phyloP scores from a whole-genome alignment of 1,140 invertebrate species.

The Sitobion miscanthi region DNA sequence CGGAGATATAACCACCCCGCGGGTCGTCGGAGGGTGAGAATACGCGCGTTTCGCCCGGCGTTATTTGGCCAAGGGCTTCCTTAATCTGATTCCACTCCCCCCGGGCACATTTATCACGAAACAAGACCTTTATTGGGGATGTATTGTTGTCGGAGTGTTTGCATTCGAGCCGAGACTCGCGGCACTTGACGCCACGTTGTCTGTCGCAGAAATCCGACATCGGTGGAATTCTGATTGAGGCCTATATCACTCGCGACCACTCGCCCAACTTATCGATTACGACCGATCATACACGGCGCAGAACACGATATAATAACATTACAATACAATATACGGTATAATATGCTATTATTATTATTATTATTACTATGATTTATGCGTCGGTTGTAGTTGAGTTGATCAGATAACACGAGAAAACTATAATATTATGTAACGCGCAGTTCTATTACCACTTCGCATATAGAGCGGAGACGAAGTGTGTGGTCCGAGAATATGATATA shows the following conservation, averaged over 20 bases:
- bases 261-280: not conserved
- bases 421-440: not conserved
- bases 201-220: not conserved
- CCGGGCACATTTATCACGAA: not conserved
- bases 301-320: not conserved
- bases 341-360: not conserved
- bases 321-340: not conserved
- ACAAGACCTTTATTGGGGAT: not conserved
- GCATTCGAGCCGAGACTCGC: no score
- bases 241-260: no score
- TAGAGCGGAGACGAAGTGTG: not conserved
- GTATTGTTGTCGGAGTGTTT: not conserved
- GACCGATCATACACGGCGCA: no score
- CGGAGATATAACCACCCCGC: not conserved
- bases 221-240: not conserved
- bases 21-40: not conserved
- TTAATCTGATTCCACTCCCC: not conserved
- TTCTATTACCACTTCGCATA: not conserved
- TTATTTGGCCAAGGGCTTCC: not conserved
- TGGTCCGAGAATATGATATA: not conserved
- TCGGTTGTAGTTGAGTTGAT: not conserved
- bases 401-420: not conserved
- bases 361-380: not conserved
- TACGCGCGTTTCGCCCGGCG: not conserved
- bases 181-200: not conserved